Conservation (phyloP, 2,888 invertebrate genomes). For the Athalia rosae region DNA sequence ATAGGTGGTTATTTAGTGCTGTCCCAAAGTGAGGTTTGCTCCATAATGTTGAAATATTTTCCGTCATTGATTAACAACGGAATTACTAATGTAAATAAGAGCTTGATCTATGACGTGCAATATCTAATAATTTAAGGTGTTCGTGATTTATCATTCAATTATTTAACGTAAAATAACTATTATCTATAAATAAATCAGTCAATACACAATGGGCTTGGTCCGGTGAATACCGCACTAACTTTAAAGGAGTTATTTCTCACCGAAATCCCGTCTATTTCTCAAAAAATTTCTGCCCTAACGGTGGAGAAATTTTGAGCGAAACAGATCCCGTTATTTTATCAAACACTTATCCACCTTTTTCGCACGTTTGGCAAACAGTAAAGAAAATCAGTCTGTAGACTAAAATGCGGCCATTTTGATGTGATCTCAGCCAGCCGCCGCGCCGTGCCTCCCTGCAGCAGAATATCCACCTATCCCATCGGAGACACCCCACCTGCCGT, state of each 20-base stretch:
- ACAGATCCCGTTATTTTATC: slow-evolving; percentile 60
- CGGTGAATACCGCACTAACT: slow-evolving; percentile 52
- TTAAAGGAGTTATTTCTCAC: slow-evolving; percentile 51
- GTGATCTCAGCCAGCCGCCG: slow-evolving; percentile 47
- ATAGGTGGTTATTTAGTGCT: slow-evolving; percentile 9
- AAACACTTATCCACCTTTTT: slow-evolving; percentile 74
- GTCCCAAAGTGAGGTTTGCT: slow-evolving; percentile 16
- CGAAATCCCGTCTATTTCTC: slow-evolving; percentile 67
- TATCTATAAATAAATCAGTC: slow-evolving; percentile 59
- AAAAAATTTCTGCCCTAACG: slow-evolving; percentile 70
- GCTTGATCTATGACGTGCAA: not conserved
- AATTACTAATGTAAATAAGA: not conserved
- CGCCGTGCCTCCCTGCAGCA: slow-evolving; percentile 42
- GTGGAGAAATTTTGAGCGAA: slow-evolving; percentile 73
- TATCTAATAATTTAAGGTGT: not conserved
- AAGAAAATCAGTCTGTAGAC: slow-evolving; percentile 82
- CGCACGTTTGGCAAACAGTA: slow-evolving; percentile 85
- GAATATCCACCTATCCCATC: slow-evolving; percentile 9
- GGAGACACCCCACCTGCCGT: slow-evolving; percentile 44
- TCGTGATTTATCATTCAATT: slow-evolving; percentile 9
- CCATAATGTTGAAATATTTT: slow-evolving; percentile 9
- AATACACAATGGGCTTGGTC: slow-evolving; percentile 65
- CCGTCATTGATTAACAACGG: not conserved
- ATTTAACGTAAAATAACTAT: slow-evolving; percentile 29
- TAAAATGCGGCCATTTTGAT: slow-evolving; percentile 92